Conservation (phyloP, 1,140 invertebrate species). For the Pseudomyrmex gracilis region DNA sequence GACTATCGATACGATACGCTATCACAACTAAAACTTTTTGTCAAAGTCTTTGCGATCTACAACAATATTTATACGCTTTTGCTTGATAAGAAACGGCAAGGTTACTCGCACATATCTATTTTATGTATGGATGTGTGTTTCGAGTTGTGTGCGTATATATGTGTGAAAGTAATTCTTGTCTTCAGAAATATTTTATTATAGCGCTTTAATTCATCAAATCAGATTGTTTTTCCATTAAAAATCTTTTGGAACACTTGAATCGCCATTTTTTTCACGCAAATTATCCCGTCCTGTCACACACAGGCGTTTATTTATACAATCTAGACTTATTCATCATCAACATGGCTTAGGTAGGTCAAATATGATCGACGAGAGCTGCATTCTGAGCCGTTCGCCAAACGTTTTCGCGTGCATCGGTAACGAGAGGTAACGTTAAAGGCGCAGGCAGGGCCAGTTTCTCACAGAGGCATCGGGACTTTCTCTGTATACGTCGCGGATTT, state of each 20-base stretch:
- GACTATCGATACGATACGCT: neutral
- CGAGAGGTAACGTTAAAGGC: constrained; percentile 65
- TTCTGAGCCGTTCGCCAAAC: constrained; percentile 40
- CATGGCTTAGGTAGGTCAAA: constrained; percentile 54
- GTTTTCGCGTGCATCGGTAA: constrained; percentile 71
- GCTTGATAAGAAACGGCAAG: neutral
- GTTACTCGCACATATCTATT: neutral
- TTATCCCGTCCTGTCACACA: constrained; percentile 26
- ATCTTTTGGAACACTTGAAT: constrained; percentile 7
- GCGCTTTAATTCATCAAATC: no score
- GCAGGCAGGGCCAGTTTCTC: constrained; percentile 78
- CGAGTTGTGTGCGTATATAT: neutral
- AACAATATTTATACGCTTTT: neutral
- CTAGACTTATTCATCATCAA: constrained; percentile 51
- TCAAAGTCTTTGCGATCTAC: neutral
- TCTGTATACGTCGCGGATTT: constrained; percentile 77
- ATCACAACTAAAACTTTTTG: neutral
- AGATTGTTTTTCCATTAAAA: neutral
- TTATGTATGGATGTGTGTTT: neutral
- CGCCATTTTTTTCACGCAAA: constrained; percentile 26
- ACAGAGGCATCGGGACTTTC: constrained; percentile 80
- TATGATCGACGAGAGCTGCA: constrained; percentile 56
- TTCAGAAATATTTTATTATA: neutral
- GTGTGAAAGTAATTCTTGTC: neutral
- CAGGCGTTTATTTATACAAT: constrained; percentile 27